Evolutionary conservation across 2,113 vertebrate genomes (phyloP), one percentile per base, ranked within the genome.

Genomic region (Cygnus atratus): DNA sequence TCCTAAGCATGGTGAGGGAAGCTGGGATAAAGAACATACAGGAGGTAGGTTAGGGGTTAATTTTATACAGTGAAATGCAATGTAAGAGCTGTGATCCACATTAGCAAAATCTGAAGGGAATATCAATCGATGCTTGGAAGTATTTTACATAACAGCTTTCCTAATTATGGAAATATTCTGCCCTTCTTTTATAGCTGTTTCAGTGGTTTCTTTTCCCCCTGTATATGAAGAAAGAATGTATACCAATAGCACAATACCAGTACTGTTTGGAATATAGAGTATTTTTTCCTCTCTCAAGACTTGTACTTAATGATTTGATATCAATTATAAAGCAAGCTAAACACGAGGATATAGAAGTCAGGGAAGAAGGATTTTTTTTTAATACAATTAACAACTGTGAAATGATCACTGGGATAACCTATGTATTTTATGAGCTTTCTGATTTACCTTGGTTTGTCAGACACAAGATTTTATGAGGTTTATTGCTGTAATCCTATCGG

Each of bases 31-130:
- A 95, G 97, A 96, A 78, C 96, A 97, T 93, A 96, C 98, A 98
- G 98, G 98, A 99, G 99, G 99, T 99, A 98, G 98, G 99, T 99
- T 97, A 96, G 95, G 97, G 96, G 50, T 95, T 97, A 76, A 86
- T 97, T 90, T 91, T 72, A 55, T 96, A 55, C 58, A 75, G 24
- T 95, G 31, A 62, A 90, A 62, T 97, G 18, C 41, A 37, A 21
- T 95, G n/a, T 72, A 41, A 92, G 58, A 76, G 48, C 82, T 96
- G 24, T 78, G 55, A 83, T 97, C 94, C 96, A 95, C 97, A 96
- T 96, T 96, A 98, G 96, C 96, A 98, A 97, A 98, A 98, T 96
- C 97, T 98, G 98, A 98, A 98, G 98, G 98, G 98, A 98, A 97
- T 96, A 96, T 90, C 76, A 90, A 1, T 37, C 57, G 78, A 77